Base-by-base conservation (phyloP, 2,888 invertebrate genomes). In the Graphium colonna region DNA sequence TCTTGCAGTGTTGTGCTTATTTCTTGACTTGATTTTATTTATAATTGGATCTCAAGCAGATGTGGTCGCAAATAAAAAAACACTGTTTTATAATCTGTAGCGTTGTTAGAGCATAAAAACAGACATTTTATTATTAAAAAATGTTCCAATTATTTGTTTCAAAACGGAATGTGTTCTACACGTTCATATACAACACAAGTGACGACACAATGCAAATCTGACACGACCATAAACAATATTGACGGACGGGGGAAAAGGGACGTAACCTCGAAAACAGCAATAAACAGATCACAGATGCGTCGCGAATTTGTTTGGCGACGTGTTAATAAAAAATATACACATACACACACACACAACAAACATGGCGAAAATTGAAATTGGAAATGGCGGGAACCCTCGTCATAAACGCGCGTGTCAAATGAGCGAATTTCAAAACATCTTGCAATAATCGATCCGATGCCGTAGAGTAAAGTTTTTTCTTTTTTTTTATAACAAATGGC, bases 261-360 rank as follows among this genome's bases (percentile, higher is more conserved):
- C 63, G 64, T 60, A 48, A 60, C 39, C 33, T 46, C 62, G 63
- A 61, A 67, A 64, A 64, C 65, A 61, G 59, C 64, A 70, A 79
- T 79, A 77, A 74, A 73, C 69, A 62, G 56, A 59, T 64, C 73
- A 74, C 82, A 82, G 76, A 81, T 82, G 82, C 67, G 82, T 71
- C 64, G 62, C 79, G 57, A 82, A 81, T 80, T 65, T 61, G 78
- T 73, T 71, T 69, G 64, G 67, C 65, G 64, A 75, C 73, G 70
- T 74, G 69, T 76, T 74, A 72, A 77, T 77, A 77, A 68, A 75
- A 74, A 75, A 71, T 69, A 71, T n/a, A n/a, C n/a, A n/a, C n/a
- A n/a, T n/a, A n/a, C n/a, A 68, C 56, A 59, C 33, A n/a, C 33
- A 26, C 26, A 3, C 60, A 73, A 74, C 68, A 75, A 72, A 78